A percentile compares a stretch with the other conserved stretches of the same genome.
Conservation (phyloP, 1,140 invertebrate genomes). For the Nylanderia fulva region DNA sequence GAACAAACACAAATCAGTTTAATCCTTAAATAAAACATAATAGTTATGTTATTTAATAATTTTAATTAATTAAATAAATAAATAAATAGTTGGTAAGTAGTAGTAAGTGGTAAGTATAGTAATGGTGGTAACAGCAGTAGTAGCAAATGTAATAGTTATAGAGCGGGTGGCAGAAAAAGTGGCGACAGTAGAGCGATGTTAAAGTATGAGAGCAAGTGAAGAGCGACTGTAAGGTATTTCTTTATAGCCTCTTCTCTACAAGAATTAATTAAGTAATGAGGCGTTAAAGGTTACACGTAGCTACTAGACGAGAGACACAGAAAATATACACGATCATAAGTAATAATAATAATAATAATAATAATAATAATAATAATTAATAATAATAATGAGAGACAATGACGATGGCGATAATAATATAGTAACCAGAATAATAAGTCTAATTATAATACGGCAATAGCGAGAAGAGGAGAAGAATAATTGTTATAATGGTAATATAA, state of each 20-base stretch:
- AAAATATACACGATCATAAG: constrained; percentile 74
- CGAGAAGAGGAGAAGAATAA: constrained; percentile 61
- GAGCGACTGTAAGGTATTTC: constrained; percentile 43
- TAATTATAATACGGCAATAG: constrained; percentile 77
- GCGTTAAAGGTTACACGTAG: constrained; percentile 72
- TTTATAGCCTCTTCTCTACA: constrained; percentile 42
- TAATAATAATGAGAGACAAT: constrained; percentile 58
- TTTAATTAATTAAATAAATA: constrained; percentile 84
- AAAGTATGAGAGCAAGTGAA: constrained; percentile 49
- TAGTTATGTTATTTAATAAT: constrained; percentile 85
- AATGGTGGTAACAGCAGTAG: constrained; percentile 22
- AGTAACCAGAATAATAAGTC: constrained; percentile 77
- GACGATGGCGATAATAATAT: constrained; percentile 69
- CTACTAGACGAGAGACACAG: constrained; percentile 74
- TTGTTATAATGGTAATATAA: constrained; percentile 50
- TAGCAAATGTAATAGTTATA: constrained; percentile 58
- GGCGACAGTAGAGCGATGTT: constrained; percentile 55
- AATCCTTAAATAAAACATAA: constrained; percentile 86
- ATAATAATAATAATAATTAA: constrained; percentile 72
- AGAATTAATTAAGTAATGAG: constrained; percentile 69
- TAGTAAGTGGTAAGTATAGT: constrained; percentile 48
- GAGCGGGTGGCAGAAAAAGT: constrained; percentile 60
- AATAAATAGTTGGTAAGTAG: constrained; percentile 83
- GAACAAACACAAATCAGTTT: constrained; percentile 86
- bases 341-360: constrained; percentile 72